phyloP scores from a whole-genome alignment of 2,797 vertebrate genomes.

The Siniperca undulata region DNA sequence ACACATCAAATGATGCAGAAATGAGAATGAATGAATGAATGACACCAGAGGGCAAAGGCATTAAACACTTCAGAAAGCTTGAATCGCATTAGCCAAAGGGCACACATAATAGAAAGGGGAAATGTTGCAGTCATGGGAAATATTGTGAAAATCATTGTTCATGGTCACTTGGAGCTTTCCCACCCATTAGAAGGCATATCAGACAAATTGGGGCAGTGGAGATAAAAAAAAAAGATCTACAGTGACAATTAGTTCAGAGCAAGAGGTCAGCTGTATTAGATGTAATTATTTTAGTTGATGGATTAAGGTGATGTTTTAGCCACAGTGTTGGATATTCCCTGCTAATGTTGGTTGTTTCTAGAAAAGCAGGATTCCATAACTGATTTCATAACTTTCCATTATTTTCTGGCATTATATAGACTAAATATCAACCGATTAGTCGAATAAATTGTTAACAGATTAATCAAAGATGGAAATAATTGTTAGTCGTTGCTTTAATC shows the following conservation, averaged over 20 bases:
- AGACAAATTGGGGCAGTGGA: slow-evolving; percentile 45
- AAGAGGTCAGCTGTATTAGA: slow-evolving; percentile 22
- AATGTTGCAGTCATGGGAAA: slow-evolving; percentile 75
- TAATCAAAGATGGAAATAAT: slow-evolving; percentile 2
- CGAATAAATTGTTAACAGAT: background rate
- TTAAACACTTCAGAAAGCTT: slow-evolving; percentile 72
- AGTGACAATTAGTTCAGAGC: slow-evolving; percentile 50
- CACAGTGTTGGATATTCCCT: background rate
- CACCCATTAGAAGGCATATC: slow-evolving; percentile 44
- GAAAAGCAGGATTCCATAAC: background rate
- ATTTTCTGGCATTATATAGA: background rate
- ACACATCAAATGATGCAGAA: slow-evolving; percentile 50
- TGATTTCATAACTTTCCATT: background rate
- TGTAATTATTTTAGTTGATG: slow-evolving; percentile 4
- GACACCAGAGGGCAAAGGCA: slow-evolving; percentile 81
- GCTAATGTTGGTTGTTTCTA: background rate
- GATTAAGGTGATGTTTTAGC: background rate
- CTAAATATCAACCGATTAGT: background rate
- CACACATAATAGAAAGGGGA: slow-evolving; percentile 69
- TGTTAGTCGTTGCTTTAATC: background rate
- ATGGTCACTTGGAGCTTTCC: slow-evolving; percentile 55
- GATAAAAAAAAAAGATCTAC: slow-evolving; percentile 36
- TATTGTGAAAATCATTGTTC: slow-evolving; percentile 69
- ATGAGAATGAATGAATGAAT: slow-evolving; percentile 45
- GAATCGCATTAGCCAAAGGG: slow-evolving; percentile 76